These are phyloP conservation scores for Thyatira batis DNA, from an alignment of 2,888 invertebrate species.

Conservation along the genomic window DNA sequence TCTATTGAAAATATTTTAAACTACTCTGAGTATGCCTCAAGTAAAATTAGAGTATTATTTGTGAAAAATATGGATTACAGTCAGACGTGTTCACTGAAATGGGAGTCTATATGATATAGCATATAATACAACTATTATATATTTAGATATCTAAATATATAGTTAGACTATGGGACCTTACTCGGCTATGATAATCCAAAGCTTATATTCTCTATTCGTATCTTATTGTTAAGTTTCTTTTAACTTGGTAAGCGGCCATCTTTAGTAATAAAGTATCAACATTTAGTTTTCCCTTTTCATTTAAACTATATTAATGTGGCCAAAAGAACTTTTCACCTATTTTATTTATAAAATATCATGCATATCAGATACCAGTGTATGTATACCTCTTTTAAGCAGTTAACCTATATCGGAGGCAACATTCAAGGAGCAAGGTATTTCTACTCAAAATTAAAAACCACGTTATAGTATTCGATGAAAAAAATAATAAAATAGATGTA, in stretches of 20 bases:
- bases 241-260: slow-evolving; percentile 3
- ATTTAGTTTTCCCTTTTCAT: slow-evolving; percentile 2
- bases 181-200: slow-evolving; percentile 78
- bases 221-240: slow-evolving; percentile 9
- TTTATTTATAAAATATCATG: background rate
- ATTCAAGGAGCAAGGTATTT: no score
- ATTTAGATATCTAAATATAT: slow-evolving; percentile 70
- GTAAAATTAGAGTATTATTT: no score
- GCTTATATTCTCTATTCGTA: slow-evolving; percentile 28
- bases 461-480: no score
- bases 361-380: background rate
- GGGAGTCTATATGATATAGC: slow-evolving; percentile 9
- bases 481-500: no score
- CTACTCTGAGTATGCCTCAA: slow-evolving; percentile 23
- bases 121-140: slow-evolving; percentile 47
- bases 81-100: slow-evolving; percentile 8
- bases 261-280: no score
- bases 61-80: slow-evolving; percentile 6
- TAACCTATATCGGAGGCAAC: no score
- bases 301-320: no score
- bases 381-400: no score
- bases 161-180: slow-evolving; percentile 54
- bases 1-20: slow-evolving; percentile 24
- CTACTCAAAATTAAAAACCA: no score
- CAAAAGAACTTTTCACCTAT: no score